Evolutionary conservation across 2,797 vertebrate genomes (phyloP), one percentile per base, ranked within the genome.

Genomic region (Spinus pinus): DNA sequence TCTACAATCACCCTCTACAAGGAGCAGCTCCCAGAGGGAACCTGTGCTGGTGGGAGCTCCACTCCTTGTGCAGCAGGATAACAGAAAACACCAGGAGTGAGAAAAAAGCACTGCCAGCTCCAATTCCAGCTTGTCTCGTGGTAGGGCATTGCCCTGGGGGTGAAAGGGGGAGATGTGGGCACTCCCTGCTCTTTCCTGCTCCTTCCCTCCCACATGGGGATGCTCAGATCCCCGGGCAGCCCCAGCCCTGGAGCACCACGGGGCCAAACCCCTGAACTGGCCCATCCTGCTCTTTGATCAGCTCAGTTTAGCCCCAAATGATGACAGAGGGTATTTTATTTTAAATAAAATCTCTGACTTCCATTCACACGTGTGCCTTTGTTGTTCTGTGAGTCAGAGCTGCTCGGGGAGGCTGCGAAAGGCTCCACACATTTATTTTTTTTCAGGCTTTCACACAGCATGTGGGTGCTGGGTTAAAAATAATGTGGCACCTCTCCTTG

Each of bases 391-490:
- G 92, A 92, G 72, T 94, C 96, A 93, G 90, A 94, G 88, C 64
- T 17, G 14, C 71, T 54, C 10, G 1, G 78, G 64, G 71, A 77
- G 87, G 49, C 69, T 89, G 84, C 2, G 2, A 86, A 84, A 58
- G 80, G 88, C 82, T 72, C 77, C 10, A 8, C 6, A 2, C 51
- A 15, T 79, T 78, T 86, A 0, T n/a, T 33, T 47, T 64, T 64
- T 78, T 83, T 69, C 14, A n/a, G 60, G 88, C 46, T 93, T 69
- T 83, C 18, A 1, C 81, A 81, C 88, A 80, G 84, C 42, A n/a
- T 74, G 93, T 95, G 93, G 95, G 90, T 85, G 91, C 28, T 0
- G 84, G 62, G 92, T 90, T 71, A 92, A 96, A 97, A 94, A 95
- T 95, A 94, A 61, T 31, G 56, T 90, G 31, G 60, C 90, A 70